Evolutionary conservation across 2,888 invertebrate genomes (phyloP), one percentile per base, ranked within the genome.

Genomic region (Drosophila peninsularis): DNA sequence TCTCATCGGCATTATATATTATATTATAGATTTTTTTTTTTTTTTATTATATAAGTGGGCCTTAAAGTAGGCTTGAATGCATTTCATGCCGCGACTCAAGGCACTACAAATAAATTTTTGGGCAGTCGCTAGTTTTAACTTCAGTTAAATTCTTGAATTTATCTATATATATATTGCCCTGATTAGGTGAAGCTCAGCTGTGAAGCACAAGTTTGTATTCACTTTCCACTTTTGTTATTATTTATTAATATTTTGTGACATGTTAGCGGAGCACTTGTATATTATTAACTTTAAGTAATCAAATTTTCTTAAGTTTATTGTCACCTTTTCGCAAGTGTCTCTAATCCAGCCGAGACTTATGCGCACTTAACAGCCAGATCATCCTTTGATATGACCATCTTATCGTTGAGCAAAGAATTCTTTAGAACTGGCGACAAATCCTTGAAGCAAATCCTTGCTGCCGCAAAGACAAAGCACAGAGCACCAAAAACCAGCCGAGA

Each of bases 281-380:
- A 4, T 24, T 27, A 27, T 27, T 5, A 4, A 6, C 13, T 34
- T 37, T 37, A 19, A 11, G 6, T 37, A 21, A 32, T 9, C 17
- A 34, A 14, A 49, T 39, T 39, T 37, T 3, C 11, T 41, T 41
- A 41, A 7, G n/a, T 49, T 30, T 63, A 42, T 24, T 56, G 37
- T 27, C 39, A 34, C 19, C 32, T 30, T 17, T 34, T 19, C 45
- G n/a, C 9, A 30, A 47, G 13, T 6, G 30, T 30, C 47, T 47
- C 13, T 24, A 36, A 45, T 44, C 19, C 17, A 11, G 10, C 1
- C 5, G 53, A 32, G 47, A 71, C 92, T 90, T 90, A 92, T 92
- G 80, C 91, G 92, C 92, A 92, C 78, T 92, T 92, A 32, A 87
- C 82, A 37, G 63, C 65, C 37, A 92, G 91, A 62, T 92, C 92